Percentiles rank a stretch among this genome's conserved stretches.
Evolutionary conservation across 2,113 vertebrate genomes (phyloP).

Genomic region (Leucoraja erinaceus): DNA sequence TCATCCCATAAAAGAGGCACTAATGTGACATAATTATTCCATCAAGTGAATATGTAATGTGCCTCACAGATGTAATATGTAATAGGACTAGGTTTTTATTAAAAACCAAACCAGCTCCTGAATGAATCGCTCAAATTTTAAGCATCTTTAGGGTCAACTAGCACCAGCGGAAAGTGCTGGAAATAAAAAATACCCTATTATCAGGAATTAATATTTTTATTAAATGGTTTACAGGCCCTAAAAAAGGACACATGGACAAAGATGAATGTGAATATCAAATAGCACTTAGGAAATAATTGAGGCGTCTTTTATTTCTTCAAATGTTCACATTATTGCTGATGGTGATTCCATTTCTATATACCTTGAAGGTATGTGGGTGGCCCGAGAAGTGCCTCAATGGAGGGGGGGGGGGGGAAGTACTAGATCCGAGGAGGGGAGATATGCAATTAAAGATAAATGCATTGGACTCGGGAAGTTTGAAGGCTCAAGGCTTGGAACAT

Average conservation of each 20-base stretch:
- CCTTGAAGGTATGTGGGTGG: neutral
- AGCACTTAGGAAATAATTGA: conserved; percentile 4
- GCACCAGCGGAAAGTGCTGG: neutral
- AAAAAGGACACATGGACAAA: neutral
- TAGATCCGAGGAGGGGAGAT: no score
- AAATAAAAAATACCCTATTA: neutral
- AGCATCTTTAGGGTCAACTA: neutral
- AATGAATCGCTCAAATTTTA: neutral
- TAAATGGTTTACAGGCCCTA: neutral
- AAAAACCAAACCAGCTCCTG: neutral
- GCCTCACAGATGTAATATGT: neutral
- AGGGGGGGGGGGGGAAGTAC: no score
- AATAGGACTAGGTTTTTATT: neutral
- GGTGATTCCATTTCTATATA: neutral
- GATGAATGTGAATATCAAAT: neutral
- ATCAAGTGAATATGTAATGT: neutral
- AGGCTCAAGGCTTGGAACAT: no score
- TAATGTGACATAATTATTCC: neutral
- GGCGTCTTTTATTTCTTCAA: neutral
- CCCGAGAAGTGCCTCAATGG: no score
- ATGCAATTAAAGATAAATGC: no score
- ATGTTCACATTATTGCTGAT: neutral
- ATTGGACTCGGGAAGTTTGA: no score
- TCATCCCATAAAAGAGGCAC: neutral
- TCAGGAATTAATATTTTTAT: neutral